Percentiles rank a stretch among this genome's conserved stretches.
Conservation (phyloP, 2,888 invertebrate species). For the Drosophila mimica region DNA sequence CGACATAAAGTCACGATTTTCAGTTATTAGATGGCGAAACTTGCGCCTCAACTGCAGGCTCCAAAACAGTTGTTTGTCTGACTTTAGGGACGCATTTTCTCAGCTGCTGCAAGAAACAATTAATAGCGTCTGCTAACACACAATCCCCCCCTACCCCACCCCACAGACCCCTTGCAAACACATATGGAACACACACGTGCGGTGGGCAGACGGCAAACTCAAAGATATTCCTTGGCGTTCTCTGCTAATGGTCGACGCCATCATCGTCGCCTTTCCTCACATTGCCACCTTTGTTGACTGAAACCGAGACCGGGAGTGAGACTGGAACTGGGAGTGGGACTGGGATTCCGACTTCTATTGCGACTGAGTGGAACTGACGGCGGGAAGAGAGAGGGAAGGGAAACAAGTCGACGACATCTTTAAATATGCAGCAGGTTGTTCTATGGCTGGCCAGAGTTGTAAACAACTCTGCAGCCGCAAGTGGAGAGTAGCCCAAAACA, state of each 20-base stretch:
- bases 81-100: slow-evolving; percentile 74
- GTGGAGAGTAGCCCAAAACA: slow-evolving; percentile 71
- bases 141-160: slow-evolving; percentile 2
- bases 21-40: slow-evolving; percentile 75
- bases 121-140: slow-evolving; percentile 73
- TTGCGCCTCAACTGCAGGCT: slow-evolving; percentile 46
- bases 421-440: slow-evolving; percentile 75
- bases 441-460: slow-evolving; percentile 48
- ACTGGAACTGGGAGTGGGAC: neutral
- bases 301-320: slow-evolving; percentile 1
- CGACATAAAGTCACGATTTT: slow-evolving; percentile 80
- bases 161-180: slow-evolving; percentile 18
- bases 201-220: slow-evolving; percentile 51
- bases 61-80: slow-evolving; percentile 56
- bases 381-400: neutral
- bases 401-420: slow-evolving; percentile 72
- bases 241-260: slow-evolving; percentile 58
- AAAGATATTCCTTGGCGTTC: slow-evolving; percentile 60
- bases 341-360: neutral
- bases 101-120: slow-evolving; percentile 74
- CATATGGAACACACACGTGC: slow-evolving; percentile 4
- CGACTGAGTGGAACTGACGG: neutral
- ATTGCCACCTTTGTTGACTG: slow-evolving; percentile 72
- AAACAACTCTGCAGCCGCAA: slow-evolving; percentile 74
- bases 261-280: slow-evolving; percentile 23